Conservation (phyloP, 2,797 vertebrate species). For the Myotis daubentonii region DNA sequence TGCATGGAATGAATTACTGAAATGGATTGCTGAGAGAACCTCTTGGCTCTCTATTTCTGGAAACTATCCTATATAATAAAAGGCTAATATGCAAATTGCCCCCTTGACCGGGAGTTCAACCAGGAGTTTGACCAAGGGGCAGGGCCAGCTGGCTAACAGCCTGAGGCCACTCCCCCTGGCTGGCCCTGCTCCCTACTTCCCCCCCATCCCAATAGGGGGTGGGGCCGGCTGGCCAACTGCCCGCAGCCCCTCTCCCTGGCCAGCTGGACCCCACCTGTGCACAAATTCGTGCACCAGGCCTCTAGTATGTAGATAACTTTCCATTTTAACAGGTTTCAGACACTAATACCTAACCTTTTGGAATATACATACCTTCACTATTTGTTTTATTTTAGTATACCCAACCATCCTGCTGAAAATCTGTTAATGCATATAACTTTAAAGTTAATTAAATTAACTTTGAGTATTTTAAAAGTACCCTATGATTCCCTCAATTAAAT, state of each 20-base stretch:
- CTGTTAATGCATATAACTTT: not conserved
- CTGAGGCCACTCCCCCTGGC: too few relatives aligned
- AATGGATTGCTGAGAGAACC: not conserved
- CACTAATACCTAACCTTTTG: not conserved
- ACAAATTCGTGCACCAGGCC: too few relatives aligned
- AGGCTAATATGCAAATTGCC: too few relatives aligned
- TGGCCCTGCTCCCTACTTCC: too few relatives aligned
- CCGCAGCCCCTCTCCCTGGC: too few relatives aligned
- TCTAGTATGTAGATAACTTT: not conserved
- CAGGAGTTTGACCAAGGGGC: too few relatives aligned
- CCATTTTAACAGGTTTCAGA: not conserved
- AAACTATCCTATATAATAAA: not conserved
- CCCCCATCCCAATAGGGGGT: too few relatives aligned
- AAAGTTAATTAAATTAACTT: conserved; percentile 10
- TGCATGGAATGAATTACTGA: not conserved
- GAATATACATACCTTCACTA: not conserved
- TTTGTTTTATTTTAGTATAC: not conserved
- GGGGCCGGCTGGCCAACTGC: too few relatives aligned
- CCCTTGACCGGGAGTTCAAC: too few relatives aligned
- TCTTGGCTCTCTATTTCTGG: not conserved
- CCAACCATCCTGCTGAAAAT: not conserved
- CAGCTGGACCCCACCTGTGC: too few relatives aligned
- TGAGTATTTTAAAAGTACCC: not conserved
- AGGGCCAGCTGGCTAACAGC: too few relatives aligned
- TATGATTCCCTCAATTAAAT: not conserved